Base-by-base conservation (phyloP, 2,797 vertebrate genomes). In the Protosalanx chinensis region DNA sequence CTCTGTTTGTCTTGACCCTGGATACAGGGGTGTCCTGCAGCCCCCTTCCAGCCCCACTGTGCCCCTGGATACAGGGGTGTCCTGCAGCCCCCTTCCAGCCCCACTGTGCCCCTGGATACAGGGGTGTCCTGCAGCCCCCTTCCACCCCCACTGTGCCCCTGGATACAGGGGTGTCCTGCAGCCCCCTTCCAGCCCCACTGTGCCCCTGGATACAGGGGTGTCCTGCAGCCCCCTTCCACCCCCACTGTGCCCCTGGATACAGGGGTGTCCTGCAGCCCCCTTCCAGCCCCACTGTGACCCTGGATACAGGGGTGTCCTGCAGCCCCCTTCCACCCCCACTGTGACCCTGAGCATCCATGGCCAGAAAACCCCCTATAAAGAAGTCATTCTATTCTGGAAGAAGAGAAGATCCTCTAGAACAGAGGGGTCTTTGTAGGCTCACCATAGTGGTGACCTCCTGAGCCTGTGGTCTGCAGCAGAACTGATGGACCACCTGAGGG, bases 391-490 rank as follows among this genome's bases (percentile, higher is more conserved):
- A 71, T 46, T 57, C 69, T 37, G 23, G 37, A 59, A 64, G 57
- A 72, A 69, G 12, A 56, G 67, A 81, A 67, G 53, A 67, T 67
- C 67, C 59, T 65, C 51, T 56, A 73, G 61, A 78, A 84, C 70
- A 85, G 77, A 69, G 77, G 67, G 32, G 20, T 8, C 76, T 84
- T 80, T 87, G 80, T 87, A 76, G 76, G 78, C 46, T 27, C 60
- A 30, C 70, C 64, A 35, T 56, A 49, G 57, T 8, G 1, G 41
- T 72, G 70, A 72, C 73, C 81, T 80, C 70, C 35, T 37, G 49
- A 35, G 67, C 68, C 73, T 66, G 76, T 53, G 80, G 79, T 63
- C 57, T 27, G 53, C 79, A 84, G 16, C 77, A 77, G 68, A 81
- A 81, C 77, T 77, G 72, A 53, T 70, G 69, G 64, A 78, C 64